Conservation (phyloP, 2,888 invertebrate genomes). For the Gnatocerus cornutus region DNA sequence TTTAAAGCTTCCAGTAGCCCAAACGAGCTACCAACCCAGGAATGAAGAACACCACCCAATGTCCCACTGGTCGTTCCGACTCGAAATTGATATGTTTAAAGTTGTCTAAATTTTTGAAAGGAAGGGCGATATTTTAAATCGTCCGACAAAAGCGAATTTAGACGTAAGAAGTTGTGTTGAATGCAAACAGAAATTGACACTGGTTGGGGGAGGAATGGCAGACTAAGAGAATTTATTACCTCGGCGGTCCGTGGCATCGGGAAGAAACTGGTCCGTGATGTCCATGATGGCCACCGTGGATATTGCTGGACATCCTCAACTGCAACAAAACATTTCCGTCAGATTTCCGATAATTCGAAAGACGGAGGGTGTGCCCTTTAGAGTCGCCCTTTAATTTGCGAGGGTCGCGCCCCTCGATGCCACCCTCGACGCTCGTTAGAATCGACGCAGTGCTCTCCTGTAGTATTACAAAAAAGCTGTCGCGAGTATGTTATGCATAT, state of each 20-base stretch:
- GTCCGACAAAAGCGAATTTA: slow-evolving; percentile 64
- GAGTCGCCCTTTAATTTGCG: slow-evolving; percentile 69
- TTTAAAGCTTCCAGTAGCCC: slow-evolving; percentile 61
- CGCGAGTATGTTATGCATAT: slow-evolving; percentile 54
- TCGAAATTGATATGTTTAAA: slow-evolving; percentile 69
- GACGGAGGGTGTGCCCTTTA: slow-evolving; percentile 55
- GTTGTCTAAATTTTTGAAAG: slow-evolving; percentile 66
- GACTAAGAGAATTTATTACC: slow-evolving; percentile 59
- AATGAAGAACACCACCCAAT: slow-evolving; percentile 11
- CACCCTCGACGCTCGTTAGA: slow-evolving; percentile 71
- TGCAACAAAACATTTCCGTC: slow-evolving; percentile 68
- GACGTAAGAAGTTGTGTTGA: slow-evolving; percentile 57
- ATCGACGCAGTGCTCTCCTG: slow-evolving; percentile 61
- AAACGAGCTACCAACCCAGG: slow-evolving; percentile 25
- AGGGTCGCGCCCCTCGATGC: slow-evolving; percentile 70
- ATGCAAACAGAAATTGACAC: slow-evolving; percentile 66
- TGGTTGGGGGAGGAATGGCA: slow-evolving; percentile 52
- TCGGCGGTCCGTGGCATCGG: slow-evolving; percentile 69
- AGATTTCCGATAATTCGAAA: slow-evolving; percentile 8
- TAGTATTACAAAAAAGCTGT: slow-evolving; percentile 62
- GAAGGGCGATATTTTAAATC: slow-evolving; percentile 62
- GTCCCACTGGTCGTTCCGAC: slow-evolving; percentile 53
- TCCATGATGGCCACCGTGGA: slow-evolving; percentile 70
- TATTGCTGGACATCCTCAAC: slow-evolving; percentile 75
- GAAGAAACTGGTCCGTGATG: slow-evolving; percentile 67